Evolutionary conservation across 2,888 invertebrate genomes (phyloP), one percentile per base, ranked within the genome.

Genomic region (Alsophila aescularia): DNA sequence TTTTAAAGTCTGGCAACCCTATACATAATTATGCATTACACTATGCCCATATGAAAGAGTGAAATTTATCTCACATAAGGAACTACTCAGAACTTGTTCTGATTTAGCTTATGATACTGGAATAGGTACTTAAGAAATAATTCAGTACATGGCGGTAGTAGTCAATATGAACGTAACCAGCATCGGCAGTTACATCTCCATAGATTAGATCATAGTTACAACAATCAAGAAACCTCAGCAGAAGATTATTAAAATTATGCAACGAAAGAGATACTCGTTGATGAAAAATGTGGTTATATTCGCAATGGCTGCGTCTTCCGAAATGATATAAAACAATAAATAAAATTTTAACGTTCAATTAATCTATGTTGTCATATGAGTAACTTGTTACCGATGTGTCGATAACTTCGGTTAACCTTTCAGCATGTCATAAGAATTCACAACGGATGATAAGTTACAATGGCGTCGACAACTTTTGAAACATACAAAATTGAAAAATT

Each of bases 391-490:
- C 36, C 41, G 42, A 47, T 41, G 14, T 39, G 15, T 39, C 15
- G 18, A 39, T 42, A 37, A 7, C 40, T 27, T 41, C 27, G 29
- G n/a, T 24, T 58, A 58, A 58, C 48, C 52, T 58, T 53, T 58
- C 37, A 32, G 36, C 43, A 47, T 58, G 52, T 49, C 50, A 58
- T 58, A 49, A 52, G 27, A 47, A 49, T 58, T 39, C 24, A 49
- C 12, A 40, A 55, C 49, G 41, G 54, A 39, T 13, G 56, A 49
- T 10, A 36, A 53, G 44, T 54, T 52, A 45, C 60, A 61, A 52
- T 53, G 51, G 55, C 63, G 50, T 50, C 45, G 50, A 56, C 51
- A 56, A 69, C 50, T 51, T 45, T 72, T 69, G 66, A 64, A 66
- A 62, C 31, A 16, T 64, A 51, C 54, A 62, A 63, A 68, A 64